Evolutionary conservation across 2,888 invertebrate species (phyloP), one percentile per base, ranked within the genome.

Genomic region (Agrotis segetum): DNA sequence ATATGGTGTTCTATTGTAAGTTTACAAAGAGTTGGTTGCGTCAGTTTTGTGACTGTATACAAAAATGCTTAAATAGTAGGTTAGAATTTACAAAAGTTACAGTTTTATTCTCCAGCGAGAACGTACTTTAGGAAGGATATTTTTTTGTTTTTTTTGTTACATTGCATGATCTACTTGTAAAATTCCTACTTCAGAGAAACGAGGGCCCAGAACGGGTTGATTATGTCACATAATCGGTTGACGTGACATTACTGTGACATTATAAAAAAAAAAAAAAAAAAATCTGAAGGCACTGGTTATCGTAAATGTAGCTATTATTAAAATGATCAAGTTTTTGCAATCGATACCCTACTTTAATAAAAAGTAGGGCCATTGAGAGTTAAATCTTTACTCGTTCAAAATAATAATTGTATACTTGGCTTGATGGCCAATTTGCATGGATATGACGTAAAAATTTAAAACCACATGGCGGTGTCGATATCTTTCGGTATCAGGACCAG

Each of bases 401-500:
- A 49, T 65, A 24, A 60, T 67, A 24, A 63, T 64, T 29, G 7
- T 56, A n/a, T 55, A 62, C 46, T 58, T 53, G 53, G 24, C 13
- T 61, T 40, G 13, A 56, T 58, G 34, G 49, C 55, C 50, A 71
- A 71, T 70, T 79, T 59, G 61, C 67, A 64, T 68, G 49, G 3
- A 16, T 40, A 74, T 72, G 60, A 71, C 44, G 55, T 76, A 50
- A 76, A 70, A 61, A 40, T 47, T 47, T 59, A 53, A 55, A 70
- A 62, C 67, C 67, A 71, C 73, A 73, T 76, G 68, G 74, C 73
- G 69, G 64, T 79, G 60, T 76, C 71, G 61, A 82, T 77, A 76
- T 81, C 77, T 79, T 81, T 79, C 58, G 67, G 75, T 74, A 68
- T 71, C 71, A 56, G 47, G 71, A 82, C 82, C 83, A 74, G 85